A percentile compares a stretch with the other conserved stretches of the same genome.
Conservation (phyloP, 2,113 vertebrate species). For the Spheniscus mendiculus region DNA sequence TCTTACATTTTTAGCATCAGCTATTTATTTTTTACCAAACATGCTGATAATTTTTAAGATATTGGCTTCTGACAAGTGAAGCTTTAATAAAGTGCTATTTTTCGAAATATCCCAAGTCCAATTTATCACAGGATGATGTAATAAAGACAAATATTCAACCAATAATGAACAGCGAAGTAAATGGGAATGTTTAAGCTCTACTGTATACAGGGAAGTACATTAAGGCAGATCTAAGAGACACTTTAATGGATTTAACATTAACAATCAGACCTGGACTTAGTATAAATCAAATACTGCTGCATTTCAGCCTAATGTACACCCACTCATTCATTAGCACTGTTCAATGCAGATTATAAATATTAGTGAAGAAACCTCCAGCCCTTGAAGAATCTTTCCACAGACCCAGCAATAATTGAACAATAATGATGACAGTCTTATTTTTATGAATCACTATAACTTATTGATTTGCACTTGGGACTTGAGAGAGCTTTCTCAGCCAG, state of each 20-base stretch:
- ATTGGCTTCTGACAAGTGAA: slow-evolving; percentile 28
- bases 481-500: slow-evolving; percentile 69
- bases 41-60: not conserved
- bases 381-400: slow-evolving; percentile 75
- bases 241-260: slow-evolving; percentile 85
- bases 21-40: slow-evolving; percentile 11
- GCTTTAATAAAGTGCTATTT: slow-evolving; percentile 56
- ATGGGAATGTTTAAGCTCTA: slow-evolving; percentile 76
- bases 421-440: slow-evolving; percentile 80
- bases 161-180: slow-evolving; percentile 78
- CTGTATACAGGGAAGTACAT: slow-evolving; percentile 77
- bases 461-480: slow-evolving; percentile 73
- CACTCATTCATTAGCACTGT: slow-evolving; percentile 77
- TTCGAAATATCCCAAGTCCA: slow-evolving; percentile 55
- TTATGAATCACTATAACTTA: slow-evolving; percentile 79
- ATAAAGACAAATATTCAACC: slow-evolving; percentile 75
- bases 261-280: slow-evolving; percentile 74
- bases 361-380: slow-evolving; percentile 72
- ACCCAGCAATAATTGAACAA: slow-evolving; percentile 78
- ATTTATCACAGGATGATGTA: slow-evolving; percentile 67
- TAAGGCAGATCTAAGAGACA: slow-evolving; percentile 77
- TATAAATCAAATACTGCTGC: slow-evolving; percentile 78
- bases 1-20: not conserved
- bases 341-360: slow-evolving; percentile 81
- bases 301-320: slow-evolving; percentile 74